Evolutionary conservation across 2,113 vertebrate species (phyloP), one percentile per base, ranked within the genome.

Genomic region (Poeciliopsis retropinna): DNA sequence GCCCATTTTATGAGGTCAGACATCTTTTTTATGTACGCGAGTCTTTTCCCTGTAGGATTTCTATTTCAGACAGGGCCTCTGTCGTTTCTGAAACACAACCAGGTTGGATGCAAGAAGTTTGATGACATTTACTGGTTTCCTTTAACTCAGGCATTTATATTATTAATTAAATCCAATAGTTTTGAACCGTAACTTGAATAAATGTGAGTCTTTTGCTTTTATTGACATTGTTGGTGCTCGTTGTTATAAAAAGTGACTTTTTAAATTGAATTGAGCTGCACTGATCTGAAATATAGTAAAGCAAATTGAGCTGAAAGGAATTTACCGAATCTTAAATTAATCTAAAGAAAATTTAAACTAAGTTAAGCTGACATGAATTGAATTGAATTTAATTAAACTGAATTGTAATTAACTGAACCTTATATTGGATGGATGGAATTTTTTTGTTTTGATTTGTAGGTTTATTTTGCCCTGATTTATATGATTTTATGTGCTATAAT

Each of bases 1-100:
- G 29, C 19, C 32, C 8, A 69, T 83, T 82, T 81, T 79, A 71
- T 78, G 80, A 83, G 79, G 83, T 85, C 72, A 71, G 22, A 75
- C 61, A 27, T 57, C 51, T n/a, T 54, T 37, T 75, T 66, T 13
- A 14, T 44, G 39, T 60, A 44, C 47, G 61, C 31, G 2, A 47
- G 17, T 47, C 44, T 67, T 57, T 63, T 60, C 17, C 57, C 39
- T 60, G 30, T 64, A n/a, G 4, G 32, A 34, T 75, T 76, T 71
- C 78, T 80, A 61, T 84, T 74, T 80, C 75, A 65, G 76, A 79
- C 76, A 72, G 67, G 60, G 65, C n/a, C 39, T 67, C 44, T 19
- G 28, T 83, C 61, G 37, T 63, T 62, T 78, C 54, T 57, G 22
- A 54, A 54, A 54, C 51, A 54, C 51, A 54, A 25, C 51, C 51